A percentile compares a stretch with the other conserved stretches of the same genome.
Evolutionary conservation across 1,140 invertebrate species (phyloP).

Genomic region (Drosophila varians): DNA sequence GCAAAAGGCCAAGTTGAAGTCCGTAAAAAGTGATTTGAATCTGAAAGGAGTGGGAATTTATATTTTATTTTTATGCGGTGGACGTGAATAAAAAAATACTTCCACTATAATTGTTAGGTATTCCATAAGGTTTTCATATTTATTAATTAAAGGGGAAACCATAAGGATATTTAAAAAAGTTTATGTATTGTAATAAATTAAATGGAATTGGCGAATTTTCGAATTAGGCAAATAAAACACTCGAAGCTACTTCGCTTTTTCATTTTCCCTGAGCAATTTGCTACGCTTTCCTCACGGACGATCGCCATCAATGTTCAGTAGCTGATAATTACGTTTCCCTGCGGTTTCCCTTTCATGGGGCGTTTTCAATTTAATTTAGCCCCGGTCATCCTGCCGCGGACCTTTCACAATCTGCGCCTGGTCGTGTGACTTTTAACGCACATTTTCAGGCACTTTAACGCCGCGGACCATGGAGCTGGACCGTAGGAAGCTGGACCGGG

Average conservation of each 20-base stretch:
- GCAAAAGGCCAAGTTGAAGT: constrained; percentile 7
- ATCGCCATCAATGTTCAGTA: constrained; percentile 51
- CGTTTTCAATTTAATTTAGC: constrained; percentile 76
- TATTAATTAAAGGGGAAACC: too few species aligned
- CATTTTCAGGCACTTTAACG: constrained; percentile 78
- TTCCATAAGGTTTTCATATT: too few species aligned
- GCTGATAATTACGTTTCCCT: constrained; percentile 46
- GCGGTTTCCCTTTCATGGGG: constrained; percentile 70
- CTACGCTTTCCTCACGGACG: constrained; percentile 32
- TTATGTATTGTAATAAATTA: background rate
- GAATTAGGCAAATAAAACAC: background rate
- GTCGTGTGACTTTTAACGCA: constrained; percentile 77
- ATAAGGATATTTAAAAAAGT: background rate
- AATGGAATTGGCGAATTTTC: background rate
- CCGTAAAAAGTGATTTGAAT: constrained; percentile 34
- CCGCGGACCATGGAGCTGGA: constrained; percentile 31
- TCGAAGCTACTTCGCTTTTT: background rate
- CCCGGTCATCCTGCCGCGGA: constrained; percentile 36
- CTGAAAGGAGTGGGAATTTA: constrained; percentile 20
- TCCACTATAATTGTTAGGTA: background rate
- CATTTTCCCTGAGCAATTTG: constrained; percentile 30
- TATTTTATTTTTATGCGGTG: constrained; percentile 24
- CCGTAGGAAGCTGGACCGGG: background rate
- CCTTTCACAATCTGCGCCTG: constrained; percentile 66
- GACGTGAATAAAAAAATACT: constrained; percentile 9